phyloP scores from a whole-genome alignment of 2,888 invertebrate genomes.

The Acheta domesticus region DNA sequence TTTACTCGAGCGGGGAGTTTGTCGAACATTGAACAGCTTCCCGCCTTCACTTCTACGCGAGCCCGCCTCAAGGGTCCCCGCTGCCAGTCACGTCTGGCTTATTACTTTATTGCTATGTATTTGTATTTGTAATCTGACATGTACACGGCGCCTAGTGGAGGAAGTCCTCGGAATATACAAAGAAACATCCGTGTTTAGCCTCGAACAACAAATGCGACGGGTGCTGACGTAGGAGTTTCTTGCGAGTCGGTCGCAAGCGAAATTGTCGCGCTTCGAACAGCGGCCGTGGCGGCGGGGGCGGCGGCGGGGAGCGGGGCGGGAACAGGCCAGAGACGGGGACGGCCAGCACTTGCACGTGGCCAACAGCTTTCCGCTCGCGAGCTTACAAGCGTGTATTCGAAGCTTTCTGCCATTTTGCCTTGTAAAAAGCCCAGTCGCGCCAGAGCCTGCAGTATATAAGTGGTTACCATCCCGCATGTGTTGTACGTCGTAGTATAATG shows the following conservation, averaged over 20 bases:
- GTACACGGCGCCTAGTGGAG: background rate
- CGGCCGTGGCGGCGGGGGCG: background rate
- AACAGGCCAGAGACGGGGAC: background rate
- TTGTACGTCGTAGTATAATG: too few relatives aligned
- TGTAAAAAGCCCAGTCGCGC: too few relatives aligned
- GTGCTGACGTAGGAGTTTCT: background rate
- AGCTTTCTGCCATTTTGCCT: too few relatives aligned
- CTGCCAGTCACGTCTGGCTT: constrained; percentile 8
- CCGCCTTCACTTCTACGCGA: background rate
- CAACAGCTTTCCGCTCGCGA: too few relatives aligned
- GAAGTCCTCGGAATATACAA: constrained; percentile 1
- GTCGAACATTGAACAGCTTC: constrained; percentile 18
- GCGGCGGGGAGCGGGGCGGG: background rate
- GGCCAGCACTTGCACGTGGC: too few relatives aligned
- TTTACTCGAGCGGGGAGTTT: background rate
- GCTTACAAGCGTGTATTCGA: too few relatives aligned
- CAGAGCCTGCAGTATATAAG: too few relatives aligned
- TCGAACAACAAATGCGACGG: background rate
- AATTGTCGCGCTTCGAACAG: background rate
- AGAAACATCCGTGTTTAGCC: background rate
- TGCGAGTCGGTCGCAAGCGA: background rate
- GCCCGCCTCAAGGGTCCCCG: background rate
- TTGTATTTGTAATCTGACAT: constrained; percentile 18
- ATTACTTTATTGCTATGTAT: constrained; percentile 18
- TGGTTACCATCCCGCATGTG: too few relatives aligned